Evolutionary conservation across 2,113 vertebrate genomes (phyloP).

Genomic region (Leucosticte australis): DNA sequence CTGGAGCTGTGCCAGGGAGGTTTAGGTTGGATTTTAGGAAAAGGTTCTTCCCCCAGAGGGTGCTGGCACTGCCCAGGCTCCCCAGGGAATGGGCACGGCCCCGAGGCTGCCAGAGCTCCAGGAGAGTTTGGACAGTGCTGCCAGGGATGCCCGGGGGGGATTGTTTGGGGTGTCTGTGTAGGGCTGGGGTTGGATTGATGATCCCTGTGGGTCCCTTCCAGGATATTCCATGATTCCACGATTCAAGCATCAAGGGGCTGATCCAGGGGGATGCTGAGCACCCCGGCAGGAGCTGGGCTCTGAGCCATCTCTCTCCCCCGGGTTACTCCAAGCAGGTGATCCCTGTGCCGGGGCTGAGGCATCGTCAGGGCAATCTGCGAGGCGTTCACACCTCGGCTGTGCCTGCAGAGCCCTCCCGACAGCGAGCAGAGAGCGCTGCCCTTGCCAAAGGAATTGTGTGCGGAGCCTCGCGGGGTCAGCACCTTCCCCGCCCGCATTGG

Average conservation of each 20-base stretch:
- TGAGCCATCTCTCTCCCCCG: neutral
- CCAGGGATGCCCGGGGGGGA: accelerated
- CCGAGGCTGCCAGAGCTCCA: neutral
- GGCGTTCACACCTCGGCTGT: neutral
- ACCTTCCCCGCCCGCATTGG: neutral
- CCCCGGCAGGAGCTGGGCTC: accelerated
- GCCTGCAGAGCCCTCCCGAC: neutral
- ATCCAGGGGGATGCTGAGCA: neutral
- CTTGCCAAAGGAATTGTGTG: neutral
- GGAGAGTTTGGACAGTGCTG: accelerated
- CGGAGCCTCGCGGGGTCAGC: neutral
- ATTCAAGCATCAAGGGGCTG: neutral
- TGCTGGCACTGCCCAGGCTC: neutral
- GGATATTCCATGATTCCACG: neutral
- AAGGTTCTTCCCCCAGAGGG: neutral
- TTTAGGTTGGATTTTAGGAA: neutral
- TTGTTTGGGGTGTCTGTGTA: neutral
- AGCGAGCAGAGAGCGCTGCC: neutral
- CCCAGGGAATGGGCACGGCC: neutral
- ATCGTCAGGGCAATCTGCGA: neutral
- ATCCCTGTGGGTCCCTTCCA: neutral
- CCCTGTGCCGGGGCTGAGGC: neutral
- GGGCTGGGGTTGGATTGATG: accelerated
- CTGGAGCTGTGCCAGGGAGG: neutral
- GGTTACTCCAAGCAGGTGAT: neutral